Evolutionary conservation across 2,797 vertebrate species (phyloP).

Genomic region (Triplophysa yarkandensis): DNA sequence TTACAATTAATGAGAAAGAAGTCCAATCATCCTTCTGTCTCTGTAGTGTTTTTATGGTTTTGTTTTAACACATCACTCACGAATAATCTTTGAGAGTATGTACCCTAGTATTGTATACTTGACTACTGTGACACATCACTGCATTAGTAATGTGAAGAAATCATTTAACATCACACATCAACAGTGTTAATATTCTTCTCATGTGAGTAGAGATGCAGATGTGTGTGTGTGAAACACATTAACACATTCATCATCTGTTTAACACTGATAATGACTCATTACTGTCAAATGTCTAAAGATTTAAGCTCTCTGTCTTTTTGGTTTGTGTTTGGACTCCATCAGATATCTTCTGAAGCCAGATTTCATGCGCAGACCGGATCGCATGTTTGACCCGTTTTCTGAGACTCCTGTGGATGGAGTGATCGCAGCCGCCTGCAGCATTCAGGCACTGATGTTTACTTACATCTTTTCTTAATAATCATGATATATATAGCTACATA

Average conservation of each 20-base stretch:
- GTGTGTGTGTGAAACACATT: conserved; percentile 36
- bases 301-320: conserved; percentile 7
- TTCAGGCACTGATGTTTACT: conserved; percentile 79
- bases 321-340: conserved; percentile 25
- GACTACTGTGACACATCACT: too few relatives aligned
- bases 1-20: too few relatives aligned
- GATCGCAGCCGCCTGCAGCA: conserved; percentile 95
- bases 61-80: too few relatives aligned
- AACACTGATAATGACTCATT: conserved; percentile 39
- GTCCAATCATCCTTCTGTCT: too few relatives aligned
- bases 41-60: too few relatives aligned
- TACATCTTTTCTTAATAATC: too few relatives aligned
- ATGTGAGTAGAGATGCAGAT: conserved; percentile 11
- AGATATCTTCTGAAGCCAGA: conserved; percentile 91
- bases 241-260: conserved; percentile 44
- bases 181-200: conserved; percentile 39
- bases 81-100: too few relatives aligned
- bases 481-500: too few relatives aligned
- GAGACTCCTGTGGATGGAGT: conserved; percentile 98
- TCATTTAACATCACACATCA: too few relatives aligned
- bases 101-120: too few relatives aligned
- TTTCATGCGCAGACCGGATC: conserved; percentile 95
- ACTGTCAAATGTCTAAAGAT: conserved; percentile 37
- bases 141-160: too few relatives aligned
- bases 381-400: conserved; percentile 96